Percentiles rank a stretch among this genome's conserved stretches.
Evolutionary conservation across 2,113 vertebrate species (phyloP).

Genomic region (Lepisosteus osseus): DNA sequence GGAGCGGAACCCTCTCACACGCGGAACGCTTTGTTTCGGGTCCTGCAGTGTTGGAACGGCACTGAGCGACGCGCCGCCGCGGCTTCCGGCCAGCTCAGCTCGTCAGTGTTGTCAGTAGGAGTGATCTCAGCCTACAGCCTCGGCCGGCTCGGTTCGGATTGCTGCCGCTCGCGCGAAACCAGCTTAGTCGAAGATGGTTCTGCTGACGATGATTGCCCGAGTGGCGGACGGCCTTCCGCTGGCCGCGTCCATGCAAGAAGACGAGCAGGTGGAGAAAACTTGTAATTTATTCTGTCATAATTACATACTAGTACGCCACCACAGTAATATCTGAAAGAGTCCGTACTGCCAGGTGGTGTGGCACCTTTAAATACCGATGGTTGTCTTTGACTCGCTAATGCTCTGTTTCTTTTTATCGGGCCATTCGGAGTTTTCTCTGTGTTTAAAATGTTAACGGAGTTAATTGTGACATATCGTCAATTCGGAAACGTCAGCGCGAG

Average conservation of each 20-base stretch:
- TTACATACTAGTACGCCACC: no score
- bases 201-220: constrained; percentile 94
- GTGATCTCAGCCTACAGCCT: constrained; percentile 43
- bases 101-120: constrained; percentile 41
- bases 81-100: constrained; percentile 77
- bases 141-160: constrained; percentile 14
- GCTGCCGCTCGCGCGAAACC: neutral
- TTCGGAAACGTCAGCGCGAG: no score
- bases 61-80: constrained; percentile 18
- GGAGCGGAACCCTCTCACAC: no score
- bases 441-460: no score
- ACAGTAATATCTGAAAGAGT: no score
- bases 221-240: constrained; percentile 92
- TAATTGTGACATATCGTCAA: no score
- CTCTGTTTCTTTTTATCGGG: no score
- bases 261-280: constrained; percentile 79
- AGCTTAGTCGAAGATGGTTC: constrained; percentile 70
- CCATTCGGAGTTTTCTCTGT: no score
- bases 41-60: neutral
- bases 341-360: no score
- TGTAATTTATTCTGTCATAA: no score
- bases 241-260: constrained; percentile 96
- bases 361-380: no score
- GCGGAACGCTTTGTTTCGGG: constrained; percentile 5
- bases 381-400: no score